These are phyloP conservation scores for Blera fallax DNA, from an alignment of 2,888 invertebrate genomes.

Conservation along the genomic window DNA sequence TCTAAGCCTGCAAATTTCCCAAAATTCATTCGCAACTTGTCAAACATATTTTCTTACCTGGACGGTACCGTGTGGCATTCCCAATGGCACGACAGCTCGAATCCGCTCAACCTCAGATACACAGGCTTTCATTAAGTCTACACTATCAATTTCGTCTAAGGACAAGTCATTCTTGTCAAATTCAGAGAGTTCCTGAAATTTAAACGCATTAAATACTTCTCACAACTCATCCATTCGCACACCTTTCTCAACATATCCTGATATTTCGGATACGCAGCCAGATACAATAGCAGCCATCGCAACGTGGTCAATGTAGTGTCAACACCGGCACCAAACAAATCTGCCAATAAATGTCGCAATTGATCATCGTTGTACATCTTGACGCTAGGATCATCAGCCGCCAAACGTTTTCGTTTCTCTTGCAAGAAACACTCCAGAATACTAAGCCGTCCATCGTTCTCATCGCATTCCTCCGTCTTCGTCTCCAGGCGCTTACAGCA, in stretches of 20 bases:
- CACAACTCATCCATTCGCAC: not conserved
- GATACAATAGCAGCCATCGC: constrained; percentile 90
- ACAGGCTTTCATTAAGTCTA: constrained; percentile 84
- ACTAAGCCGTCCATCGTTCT: constrained; percentile 75
- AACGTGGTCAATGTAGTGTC: constrained; percentile 92
- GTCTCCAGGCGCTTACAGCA: constrained; percentile 79
- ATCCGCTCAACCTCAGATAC: constrained; percentile 91
- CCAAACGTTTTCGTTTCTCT: constrained; percentile 84
- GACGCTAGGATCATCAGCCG: constrained; percentile 80
- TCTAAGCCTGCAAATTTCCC: no score
- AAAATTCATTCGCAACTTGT: no score
- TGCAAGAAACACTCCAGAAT: constrained; percentile 86
- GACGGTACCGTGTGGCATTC: constrained; percentile 91
- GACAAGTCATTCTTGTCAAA: constrained; percentile 69
- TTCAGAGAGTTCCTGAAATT: constrained; percentile 66
- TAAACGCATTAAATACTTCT: not conserved
- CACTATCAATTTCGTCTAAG: constrained; percentile 77
- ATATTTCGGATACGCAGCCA: constrained; percentile 86
- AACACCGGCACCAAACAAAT: constrained; percentile 92
- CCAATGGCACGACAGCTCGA: constrained; percentile 90
- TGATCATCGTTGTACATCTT: constrained; percentile 86
- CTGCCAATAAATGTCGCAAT: constrained; percentile 88
- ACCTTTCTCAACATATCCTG: constrained; percentile 82
- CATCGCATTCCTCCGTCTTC: constrained; percentile 79
- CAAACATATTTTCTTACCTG: constrained; percentile 78